A percentile compares a stretch with the other conserved stretches of the same genome.
phyloP scores from a whole-genome alignment of 2,113 vertebrate species.

The Ctenodactylus gundi region DNA sequence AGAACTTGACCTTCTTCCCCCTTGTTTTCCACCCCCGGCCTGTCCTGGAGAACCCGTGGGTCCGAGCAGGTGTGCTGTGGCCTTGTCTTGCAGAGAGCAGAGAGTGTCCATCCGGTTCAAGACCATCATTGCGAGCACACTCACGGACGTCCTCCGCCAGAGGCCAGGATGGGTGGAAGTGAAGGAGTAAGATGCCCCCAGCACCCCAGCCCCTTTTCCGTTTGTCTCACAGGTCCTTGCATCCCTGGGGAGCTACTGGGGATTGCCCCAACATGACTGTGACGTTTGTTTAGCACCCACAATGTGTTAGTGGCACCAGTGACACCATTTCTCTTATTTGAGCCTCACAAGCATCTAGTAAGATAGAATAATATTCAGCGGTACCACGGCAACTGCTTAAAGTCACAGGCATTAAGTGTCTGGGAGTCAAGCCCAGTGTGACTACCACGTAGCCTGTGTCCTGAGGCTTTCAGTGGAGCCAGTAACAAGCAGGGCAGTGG shows the following conservation, averaged over 20 bases:
- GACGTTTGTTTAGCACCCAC: neutral
- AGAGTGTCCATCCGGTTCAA: slow-evolving; percentile 88
- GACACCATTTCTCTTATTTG: neutral
- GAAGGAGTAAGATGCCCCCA: slow-evolving; percentile 86
- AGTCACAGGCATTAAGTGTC: neutral
- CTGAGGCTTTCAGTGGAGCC: neutral
- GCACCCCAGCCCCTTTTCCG: neutral
- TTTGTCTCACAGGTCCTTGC: neutral
- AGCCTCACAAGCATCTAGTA: neutral
- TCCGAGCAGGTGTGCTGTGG: neutral
- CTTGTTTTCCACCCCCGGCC: neutral
- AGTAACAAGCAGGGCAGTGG: neutral
- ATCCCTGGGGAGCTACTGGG: neutral
- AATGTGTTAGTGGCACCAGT: neutral
- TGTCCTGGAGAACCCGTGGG: neutral
- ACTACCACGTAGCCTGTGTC: neutral
- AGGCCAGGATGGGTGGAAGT: slow-evolving; percentile 92
- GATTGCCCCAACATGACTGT: neutral
- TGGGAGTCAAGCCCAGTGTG: neutral
- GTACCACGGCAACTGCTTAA: neutral
- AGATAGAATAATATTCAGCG: neutral
- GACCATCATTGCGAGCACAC: slow-evolving; percentile 87
- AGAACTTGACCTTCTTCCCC: neutral
- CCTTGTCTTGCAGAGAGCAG: slow-evolving; percentile 84
- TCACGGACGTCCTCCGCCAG: slow-evolving; percentile 88